Conservation (phyloP, 1,140 invertebrate species). For the Philopotamus ludificatus region DNA sequence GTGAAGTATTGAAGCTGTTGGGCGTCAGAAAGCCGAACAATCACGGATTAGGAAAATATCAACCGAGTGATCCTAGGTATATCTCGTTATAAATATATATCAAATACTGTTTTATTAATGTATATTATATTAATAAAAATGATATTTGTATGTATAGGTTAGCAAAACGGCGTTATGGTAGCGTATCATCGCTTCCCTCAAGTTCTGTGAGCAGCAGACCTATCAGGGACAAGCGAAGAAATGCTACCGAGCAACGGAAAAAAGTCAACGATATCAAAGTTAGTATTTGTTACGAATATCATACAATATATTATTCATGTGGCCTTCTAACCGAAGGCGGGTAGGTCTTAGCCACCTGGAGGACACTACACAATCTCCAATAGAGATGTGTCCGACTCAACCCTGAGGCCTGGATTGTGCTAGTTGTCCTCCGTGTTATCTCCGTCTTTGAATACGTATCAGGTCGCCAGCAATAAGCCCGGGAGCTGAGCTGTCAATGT, state of each 20-base stretch:
- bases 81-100: neutral
- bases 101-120: conserved; percentile 9
- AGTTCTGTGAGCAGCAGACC: conserved; percentile 77
- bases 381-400: too few species aligned
- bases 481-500: too few species aligned
- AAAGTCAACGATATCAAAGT: conserved; percentile 77
- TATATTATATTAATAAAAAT: conserved; percentile 4
- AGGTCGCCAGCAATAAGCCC: too few species aligned
- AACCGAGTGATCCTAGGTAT: conserved; percentile 60
- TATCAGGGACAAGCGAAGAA: conserved; percentile 63
- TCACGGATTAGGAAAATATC: conserved; percentile 51
- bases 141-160: conserved; percentile 13
- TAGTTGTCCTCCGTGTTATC: too few species aligned
- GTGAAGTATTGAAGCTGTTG: conserved; percentile 77
- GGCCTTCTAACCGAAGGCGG: too few species aligned
- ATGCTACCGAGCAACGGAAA: conserved; percentile 65
- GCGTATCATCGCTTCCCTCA: conserved; percentile 78
- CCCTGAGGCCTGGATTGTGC: too few species aligned
- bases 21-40: conserved; percentile 64
- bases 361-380: too few species aligned
- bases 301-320: too few species aligned
- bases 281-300: too few species aligned
- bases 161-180: conserved; percentile 63
- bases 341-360: too few species aligned
- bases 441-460: too few species aligned